Conservation (phyloP, 2,888 invertebrate genomes). For the Conus canariensis region DNA sequence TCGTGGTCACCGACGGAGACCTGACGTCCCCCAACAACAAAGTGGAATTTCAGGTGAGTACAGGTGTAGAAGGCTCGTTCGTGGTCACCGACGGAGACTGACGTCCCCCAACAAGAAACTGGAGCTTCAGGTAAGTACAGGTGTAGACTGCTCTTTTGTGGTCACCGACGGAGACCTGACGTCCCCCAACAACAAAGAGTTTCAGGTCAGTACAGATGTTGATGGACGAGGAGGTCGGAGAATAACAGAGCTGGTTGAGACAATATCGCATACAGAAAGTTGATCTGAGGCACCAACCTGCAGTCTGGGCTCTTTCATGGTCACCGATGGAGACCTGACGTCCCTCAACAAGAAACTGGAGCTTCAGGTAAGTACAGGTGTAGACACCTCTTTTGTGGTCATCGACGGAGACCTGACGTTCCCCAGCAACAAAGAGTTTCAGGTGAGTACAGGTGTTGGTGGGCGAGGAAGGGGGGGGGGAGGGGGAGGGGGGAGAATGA, state of each 20-base stretch:
- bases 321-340: conserved; percentile 46
- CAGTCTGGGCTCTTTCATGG: conserved; percentile 41
- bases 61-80: conserved; percentile 29
- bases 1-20: conserved; percentile 45
- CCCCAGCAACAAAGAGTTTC: conserved; percentile 46
- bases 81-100: conserved; percentile 45
- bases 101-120: conserved; percentile 51
- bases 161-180: conserved; percentile 48
- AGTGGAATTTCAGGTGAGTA: conserved; percentile 38
- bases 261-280: no score
- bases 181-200: conserved; percentile 48
- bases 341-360: conserved; percentile 48
- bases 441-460: conserved; percentile 9
- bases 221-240: no score
- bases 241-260: no score
- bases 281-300: conserved; percentile 40
- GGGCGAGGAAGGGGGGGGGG: no score
- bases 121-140: conserved; percentile 30
- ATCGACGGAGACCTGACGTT: conserved; percentile 48
- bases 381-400: conserved; percentile 33
- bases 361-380: conserved; percentile 31
- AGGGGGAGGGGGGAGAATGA: no score
- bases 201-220: conserved; percentile 21
- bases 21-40: conserved; percentile 51
- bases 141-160: conserved; percentile 17